phyloP scores from a whole-genome alignment of 2,888 invertebrate genomes.

The Calameuta filiformis region DNA sequence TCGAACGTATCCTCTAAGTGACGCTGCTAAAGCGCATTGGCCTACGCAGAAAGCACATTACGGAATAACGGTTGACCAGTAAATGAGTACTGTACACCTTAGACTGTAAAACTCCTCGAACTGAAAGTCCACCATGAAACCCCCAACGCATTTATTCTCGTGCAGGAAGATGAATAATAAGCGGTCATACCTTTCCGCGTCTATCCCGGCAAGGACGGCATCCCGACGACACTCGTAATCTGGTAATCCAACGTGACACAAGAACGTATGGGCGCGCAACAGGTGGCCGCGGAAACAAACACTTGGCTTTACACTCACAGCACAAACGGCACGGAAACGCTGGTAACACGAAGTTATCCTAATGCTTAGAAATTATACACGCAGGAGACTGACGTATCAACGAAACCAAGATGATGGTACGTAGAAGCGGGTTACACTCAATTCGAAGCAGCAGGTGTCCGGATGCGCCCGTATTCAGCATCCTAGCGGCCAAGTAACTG shows the following conservation, averaged over 20 bases:
- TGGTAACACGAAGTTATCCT: conserved; percentile 1
- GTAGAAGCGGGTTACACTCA: neutral
- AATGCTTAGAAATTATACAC: neutral
- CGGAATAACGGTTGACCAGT: neutral
- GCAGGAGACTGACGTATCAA: neutral
- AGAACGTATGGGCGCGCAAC: conserved; percentile 34
- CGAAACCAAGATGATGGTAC: neutral
- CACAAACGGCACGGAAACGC: conserved; percentile 8
- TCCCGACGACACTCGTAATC: conserved; percentile 35
- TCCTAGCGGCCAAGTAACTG: neutral
- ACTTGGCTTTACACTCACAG: conserved; percentile 23
- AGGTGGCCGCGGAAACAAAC: conserved; percentile 42
- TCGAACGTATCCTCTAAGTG: neutral
- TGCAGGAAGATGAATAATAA: neutral
- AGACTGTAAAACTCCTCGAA: neutral
- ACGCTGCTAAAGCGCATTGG: neutral
- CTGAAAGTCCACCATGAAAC: neutral
- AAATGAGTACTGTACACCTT: neutral
- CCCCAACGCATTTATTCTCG: neutral
- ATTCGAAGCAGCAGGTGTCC: neutral
- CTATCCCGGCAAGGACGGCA: conserved; percentile 33
- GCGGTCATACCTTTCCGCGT: conserved; percentile 14
- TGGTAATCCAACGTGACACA: conserved; percentile 54
- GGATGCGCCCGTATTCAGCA: neutral
- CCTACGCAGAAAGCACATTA: neutral